Evolutionary conservation across 2,888 invertebrate genomes (phyloP).

Genomic region (Sphaerophoria rueppellii): DNA sequence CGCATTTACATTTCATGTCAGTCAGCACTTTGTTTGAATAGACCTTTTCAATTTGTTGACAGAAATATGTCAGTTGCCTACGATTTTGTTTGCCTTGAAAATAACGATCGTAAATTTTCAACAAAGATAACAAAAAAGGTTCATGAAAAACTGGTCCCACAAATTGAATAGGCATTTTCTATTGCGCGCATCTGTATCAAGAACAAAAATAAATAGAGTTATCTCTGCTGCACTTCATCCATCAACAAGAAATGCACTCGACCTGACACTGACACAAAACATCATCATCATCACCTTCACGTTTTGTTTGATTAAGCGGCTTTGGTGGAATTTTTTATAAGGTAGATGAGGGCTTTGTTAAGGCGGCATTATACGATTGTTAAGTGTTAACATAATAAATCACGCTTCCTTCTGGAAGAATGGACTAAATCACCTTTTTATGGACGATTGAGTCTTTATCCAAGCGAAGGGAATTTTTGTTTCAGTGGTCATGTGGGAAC

Average conservation of each 20-base stretch:
- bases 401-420: constrained; percentile 10
- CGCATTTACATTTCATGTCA: constrained; percentile 4
- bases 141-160: constrained; percentile 2
- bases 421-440: constrained; percentile 23
- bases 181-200: constrained; percentile 1
- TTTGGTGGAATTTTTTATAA: constrained; percentile 29
- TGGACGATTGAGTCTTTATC: neutral
- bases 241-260: constrained; percentile 31
- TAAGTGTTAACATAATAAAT: constrained; percentile 52
- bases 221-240: neutral
- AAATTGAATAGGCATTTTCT: constrained; percentile 4
- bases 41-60: constrained; percentile 56
- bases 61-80: constrained; percentile 63
- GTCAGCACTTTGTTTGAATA: constrained; percentile 28
- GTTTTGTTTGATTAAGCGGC: constrained; percentile 1
- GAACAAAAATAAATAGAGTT: neutral
- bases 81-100: constrained; percentile 54
- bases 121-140: neutral
- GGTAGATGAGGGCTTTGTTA: constrained; percentile 30
- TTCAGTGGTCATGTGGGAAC: neutral
- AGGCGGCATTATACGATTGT: constrained; percentile 11
- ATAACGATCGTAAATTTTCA: constrained; percentile 42
- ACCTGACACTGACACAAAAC: constrained; percentile 37
- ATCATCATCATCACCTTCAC: constrained; percentile 37
- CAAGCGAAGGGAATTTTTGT: neutral